A percentile compares a stretch with the other conserved stretches of the same genome.
phyloP scores from a whole-genome alignment of 2,113 vertebrate species.

The Setophaga coronata region DNA sequence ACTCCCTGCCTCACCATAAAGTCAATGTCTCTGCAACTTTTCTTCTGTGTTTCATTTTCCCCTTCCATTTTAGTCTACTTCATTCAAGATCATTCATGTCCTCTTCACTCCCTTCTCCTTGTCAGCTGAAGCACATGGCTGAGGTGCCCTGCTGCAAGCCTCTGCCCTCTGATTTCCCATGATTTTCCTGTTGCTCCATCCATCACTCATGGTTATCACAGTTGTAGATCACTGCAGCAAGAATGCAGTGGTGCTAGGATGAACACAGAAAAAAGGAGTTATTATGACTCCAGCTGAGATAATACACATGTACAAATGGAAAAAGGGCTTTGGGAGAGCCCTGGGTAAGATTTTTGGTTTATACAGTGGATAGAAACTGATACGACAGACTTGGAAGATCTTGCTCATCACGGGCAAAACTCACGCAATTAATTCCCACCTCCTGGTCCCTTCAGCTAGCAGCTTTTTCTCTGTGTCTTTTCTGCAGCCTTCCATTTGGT shows the following conservation, averaged over 20 bases:
- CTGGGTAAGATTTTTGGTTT: not conserved
- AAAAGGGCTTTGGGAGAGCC: not conserved
- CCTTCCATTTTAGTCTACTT: not conserved
- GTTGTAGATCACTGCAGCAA: not conserved
- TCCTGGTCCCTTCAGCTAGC: not conserved
- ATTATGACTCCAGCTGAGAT: not conserved
- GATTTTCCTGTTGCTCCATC: not conserved
- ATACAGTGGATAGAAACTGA: not conserved
- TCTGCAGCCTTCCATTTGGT: not conserved
- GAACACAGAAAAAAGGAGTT: not conserved
- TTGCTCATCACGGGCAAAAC: not conserved
- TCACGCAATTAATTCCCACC: not conserved
- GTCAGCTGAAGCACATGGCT: not conserved
- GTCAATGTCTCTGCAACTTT: not conserved
- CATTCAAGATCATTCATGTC: not conserved
- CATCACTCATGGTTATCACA: accelerated
- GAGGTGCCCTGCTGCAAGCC: not conserved
- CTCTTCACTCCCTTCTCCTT: not conserved
- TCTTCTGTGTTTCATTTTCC: not conserved
- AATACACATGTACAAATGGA: not conserved
- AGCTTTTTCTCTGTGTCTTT: not conserved
- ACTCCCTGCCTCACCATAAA: not conserved
- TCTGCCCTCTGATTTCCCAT: not conserved
- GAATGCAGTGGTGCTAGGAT: not conserved
- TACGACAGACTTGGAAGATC: not conserved